Percentiles rank a stretch among this genome's conserved stretches.
Conservation (phyloP, 2,113 vertebrate species). For the Orthonyx spaldingii region DNA sequence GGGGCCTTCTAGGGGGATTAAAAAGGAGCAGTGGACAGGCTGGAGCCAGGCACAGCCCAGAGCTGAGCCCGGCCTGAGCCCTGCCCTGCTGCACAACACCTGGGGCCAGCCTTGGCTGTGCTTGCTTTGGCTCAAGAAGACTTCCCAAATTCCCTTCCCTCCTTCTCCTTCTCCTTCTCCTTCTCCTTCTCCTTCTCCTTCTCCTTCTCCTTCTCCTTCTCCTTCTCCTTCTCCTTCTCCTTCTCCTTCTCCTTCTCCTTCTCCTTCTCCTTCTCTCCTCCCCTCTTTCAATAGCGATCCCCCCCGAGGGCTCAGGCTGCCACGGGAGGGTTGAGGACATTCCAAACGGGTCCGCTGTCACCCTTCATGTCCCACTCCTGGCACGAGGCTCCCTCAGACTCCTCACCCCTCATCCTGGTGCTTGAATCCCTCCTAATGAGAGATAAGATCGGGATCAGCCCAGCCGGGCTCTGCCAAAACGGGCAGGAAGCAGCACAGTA, state of each 20-base stretch:
- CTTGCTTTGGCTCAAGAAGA: background rate
- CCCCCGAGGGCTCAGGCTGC: background rate
- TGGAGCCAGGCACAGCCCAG: background rate
- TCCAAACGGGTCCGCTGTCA: background rate
- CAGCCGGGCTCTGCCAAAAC: background rate
- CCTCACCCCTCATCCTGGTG: fast-evolving
- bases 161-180: too few relatives aligned
- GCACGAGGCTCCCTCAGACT: background rate
- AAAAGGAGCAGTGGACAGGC: background rate
- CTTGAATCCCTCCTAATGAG: background rate
- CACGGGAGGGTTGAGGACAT: background rate
- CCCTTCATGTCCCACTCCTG: background rate
- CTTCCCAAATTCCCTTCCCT: background rate
- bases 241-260: background rate
- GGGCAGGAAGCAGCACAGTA: background rate
- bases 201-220: too few relatives aligned
- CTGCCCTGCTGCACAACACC: background rate
- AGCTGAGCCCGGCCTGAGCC: background rate
- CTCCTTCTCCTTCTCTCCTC: background rate
- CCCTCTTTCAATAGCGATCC: background rate
- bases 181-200: background rate
- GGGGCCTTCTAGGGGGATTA: fast-evolving
- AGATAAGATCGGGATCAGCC: background rate
- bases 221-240: background rate
- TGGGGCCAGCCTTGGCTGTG: background rate